Conservation (phyloP, 2,888 invertebrate genomes). For the Xestoiulus laeticollis region DNA sequence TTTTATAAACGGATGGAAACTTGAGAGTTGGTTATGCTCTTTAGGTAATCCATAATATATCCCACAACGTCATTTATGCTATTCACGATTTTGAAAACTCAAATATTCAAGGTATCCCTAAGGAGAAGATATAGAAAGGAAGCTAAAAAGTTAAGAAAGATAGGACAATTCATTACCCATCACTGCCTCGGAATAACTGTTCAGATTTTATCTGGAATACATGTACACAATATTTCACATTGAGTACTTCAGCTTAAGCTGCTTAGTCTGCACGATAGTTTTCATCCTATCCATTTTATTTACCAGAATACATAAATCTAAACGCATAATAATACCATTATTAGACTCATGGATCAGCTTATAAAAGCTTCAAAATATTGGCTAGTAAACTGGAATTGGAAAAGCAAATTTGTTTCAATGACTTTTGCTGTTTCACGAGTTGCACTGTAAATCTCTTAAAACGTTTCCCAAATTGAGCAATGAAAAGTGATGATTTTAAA, state of each 20-base stretch:
- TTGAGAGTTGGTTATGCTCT: no score
- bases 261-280: neutral
- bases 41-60: no score
- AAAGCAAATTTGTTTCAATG: neutral
- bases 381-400: neutral
- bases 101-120: neutral
- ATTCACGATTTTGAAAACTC: neutral
- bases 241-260: no score
- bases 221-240: no score
- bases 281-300: neutral
- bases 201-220: no score
- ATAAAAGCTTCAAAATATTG: neutral
- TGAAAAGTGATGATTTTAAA: conserved; percentile 30
- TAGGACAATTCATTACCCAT: neutral
- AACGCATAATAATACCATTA: neutral
- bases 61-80: neutral
- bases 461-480: neutral
- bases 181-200: no score
- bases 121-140: neutral
- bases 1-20: no score
- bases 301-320: neutral
- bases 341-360: neutral
- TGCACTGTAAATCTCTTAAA: neutral
- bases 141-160: neutral
- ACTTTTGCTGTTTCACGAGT: neutral